Evolutionary conservation across 2,888 invertebrate species (phyloP), one percentile per base, ranked within the genome.

Genomic region (Atherix ibis): DNA sequence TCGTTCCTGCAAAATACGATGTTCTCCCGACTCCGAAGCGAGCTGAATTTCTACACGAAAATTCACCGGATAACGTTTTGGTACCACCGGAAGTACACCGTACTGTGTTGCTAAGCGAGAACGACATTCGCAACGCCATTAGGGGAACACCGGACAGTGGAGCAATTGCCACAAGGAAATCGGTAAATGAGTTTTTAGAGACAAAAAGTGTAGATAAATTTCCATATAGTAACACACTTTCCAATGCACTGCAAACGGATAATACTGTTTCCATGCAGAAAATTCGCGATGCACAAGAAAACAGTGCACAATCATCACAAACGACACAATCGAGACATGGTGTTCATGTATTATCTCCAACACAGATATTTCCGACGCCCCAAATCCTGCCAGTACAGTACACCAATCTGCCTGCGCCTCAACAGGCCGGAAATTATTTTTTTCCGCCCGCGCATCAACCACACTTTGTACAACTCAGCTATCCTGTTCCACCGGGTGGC

Each of bases 311-410:
- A 26, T 24, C 24, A 16, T 12, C 2, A 16, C 34, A 27, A 14
- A 24, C 35, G 25, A 35, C 37, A 27, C 13, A 43, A 27, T 36
- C 41, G 18, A 38, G 40, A 27, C 37, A 30, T 16, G 24, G 27
- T 28, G 26, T 31, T 31, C 28, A 39, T 31, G 39, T 40, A 34
- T 41, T 52, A 36, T 49, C 58, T 42, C 50, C 58, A 45, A 46
- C 52, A 38, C 52, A 58, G 48, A 53, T 61, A 38, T 61, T 59
- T 48, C 61, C 61, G 39, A 49, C 54, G 42, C 54, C 58, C 41
- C 58, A 61, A 52, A 57, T 62, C 42, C 44, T 62, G 39, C 62
- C 62, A 15, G 62, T 62, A 24, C 62, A 62, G 43, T 62, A 59
- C 47, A 47, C 53, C 31, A 53, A 50, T 38, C 44, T 62, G 40